Percentiles rank a stretch among this genome's conserved stretches.
phyloP scores from a whole-genome alignment of 2,113 vertebrate species.

The Channa argus region DNA sequence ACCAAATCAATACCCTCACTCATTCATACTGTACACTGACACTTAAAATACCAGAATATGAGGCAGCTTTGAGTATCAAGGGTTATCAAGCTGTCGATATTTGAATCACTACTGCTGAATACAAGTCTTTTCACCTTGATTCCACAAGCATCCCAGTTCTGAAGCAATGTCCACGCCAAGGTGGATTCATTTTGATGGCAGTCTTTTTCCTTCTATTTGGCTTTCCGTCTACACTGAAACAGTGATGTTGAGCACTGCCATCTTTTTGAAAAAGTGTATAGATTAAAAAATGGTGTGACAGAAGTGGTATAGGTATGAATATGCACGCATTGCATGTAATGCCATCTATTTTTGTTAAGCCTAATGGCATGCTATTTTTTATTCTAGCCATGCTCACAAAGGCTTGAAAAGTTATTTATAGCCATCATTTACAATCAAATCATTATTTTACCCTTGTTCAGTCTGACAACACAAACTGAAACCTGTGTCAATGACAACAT shows the following conservation, averaged over 20 bases:
- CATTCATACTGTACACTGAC: slow-evolving; percentile 45
- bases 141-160: slow-evolving; percentile 32
- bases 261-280: slow-evolving; percentile 3
- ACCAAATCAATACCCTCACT: slow-evolving; percentile 58
- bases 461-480: too few species aligned
- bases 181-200: slow-evolving; percentile 6
- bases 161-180: slow-evolving; percentile 7
- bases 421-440: slow-evolving; percentile 28
- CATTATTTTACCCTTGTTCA: too few species aligned
- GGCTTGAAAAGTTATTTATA: slow-evolving; percentile 26
- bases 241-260: not conserved
- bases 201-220: not conserved
- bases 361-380: not conserved
- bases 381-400: not conserved
- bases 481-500: too few species aligned
- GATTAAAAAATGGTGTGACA: not conserved
- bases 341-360: not conserved
- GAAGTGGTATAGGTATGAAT: too few species aligned
- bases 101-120: slow-evolving; percentile 49
- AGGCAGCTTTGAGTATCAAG: slow-evolving; percentile 57
- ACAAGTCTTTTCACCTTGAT: slow-evolving; percentile 51
- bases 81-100: slow-evolving; percentile 68
- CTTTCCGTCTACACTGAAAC: not conserved
- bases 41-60: slow-evolving; percentile 66
- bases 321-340: not conserved